phyloP scores from a whole-genome alignment of 2,113 vertebrate genomes.

The Sinosuthora webbiana region DNA sequence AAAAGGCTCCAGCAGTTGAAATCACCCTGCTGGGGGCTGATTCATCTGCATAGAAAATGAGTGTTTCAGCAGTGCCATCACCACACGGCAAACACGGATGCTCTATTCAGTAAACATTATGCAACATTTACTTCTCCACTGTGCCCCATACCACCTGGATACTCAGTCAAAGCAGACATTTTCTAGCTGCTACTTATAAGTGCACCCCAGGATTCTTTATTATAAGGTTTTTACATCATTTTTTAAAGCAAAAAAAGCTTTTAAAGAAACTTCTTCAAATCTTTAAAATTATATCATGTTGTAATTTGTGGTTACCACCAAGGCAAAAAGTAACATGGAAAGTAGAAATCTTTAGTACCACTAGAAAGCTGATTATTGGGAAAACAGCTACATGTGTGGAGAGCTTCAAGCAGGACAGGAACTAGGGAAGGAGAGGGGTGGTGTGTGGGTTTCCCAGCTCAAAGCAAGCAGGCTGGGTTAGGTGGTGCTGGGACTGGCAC shows the following conservation, averaged over 20 bases:
- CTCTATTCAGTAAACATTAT: background rate
- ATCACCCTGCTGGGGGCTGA: background rate
- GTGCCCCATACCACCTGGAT: background rate
- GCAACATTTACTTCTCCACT: background rate
- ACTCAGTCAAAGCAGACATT: background rate
- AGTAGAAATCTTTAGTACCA: background rate
- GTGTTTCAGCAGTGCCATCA: background rate
- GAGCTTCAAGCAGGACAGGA: background rate
- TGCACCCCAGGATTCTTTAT: background rate
- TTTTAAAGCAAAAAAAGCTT: background rate
- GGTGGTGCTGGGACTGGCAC: background rate
- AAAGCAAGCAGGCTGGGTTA: accelerated
- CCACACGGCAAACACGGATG: background rate
- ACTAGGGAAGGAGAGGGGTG: background rate
- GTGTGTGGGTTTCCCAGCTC: background rate
- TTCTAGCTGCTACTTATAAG: background rate
- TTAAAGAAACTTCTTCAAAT: background rate
- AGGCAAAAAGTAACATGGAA: background rate
- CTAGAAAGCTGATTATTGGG: background rate
- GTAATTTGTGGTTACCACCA: background rate
- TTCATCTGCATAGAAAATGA: background rate
- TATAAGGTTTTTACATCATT: accelerated
- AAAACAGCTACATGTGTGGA: background rate
- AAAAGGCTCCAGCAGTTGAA: background rate
- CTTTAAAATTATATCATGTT: background rate